These are phyloP conservation scores for Varanus salvator DNA, from an alignment of 2,113 vertebrate genomes.

Conservation along the genomic window DNA sequence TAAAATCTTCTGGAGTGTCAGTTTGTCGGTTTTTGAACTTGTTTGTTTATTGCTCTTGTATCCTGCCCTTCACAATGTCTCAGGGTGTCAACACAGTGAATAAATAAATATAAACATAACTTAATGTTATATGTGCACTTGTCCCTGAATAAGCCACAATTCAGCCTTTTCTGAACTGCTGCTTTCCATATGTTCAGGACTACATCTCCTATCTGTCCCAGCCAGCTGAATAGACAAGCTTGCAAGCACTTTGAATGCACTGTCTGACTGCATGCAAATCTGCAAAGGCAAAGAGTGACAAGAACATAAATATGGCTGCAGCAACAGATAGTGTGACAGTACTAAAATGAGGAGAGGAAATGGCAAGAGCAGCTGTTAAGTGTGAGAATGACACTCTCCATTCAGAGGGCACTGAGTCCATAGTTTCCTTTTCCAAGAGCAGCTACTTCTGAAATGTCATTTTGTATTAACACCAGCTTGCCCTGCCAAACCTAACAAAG, in stretches of 20 bases:
- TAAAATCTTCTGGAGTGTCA: not conserved
- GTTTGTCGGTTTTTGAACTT: not conserved
- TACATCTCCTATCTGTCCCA: too few species aligned
- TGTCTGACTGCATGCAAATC: constrained; percentile 36
- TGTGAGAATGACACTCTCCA: constrained; percentile 65
- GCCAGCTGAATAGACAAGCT: constrained; percentile 14
- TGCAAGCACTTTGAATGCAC: constrained; percentile 20
- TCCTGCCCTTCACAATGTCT: too few species aligned
- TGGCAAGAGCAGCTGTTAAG: constrained; percentile 56
- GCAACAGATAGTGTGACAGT: constrained; percentile 50
- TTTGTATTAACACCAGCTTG: constrained; percentile 70
- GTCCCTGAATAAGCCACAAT: not conserved
- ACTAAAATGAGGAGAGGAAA: constrained; percentile 53
- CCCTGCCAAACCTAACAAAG: constrained; percentile 55
- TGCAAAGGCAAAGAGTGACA: constrained; percentile 54
- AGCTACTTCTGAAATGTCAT: constrained; percentile 64
- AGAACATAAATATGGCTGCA: constrained; percentile 43
- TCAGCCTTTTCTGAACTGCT: too few species aligned
- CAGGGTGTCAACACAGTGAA: too few species aligned
- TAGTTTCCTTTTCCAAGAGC: constrained; percentile 69
- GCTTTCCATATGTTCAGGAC: too few species aligned
- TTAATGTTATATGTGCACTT: not conserved
- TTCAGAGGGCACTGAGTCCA: constrained; percentile 70
- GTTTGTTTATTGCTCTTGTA: too few species aligned
- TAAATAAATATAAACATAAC: too few species aligned